phyloP scores from a whole-genome alignment of 2,113 vertebrate genomes.

The Serranochromis macrocephalus region DNA sequence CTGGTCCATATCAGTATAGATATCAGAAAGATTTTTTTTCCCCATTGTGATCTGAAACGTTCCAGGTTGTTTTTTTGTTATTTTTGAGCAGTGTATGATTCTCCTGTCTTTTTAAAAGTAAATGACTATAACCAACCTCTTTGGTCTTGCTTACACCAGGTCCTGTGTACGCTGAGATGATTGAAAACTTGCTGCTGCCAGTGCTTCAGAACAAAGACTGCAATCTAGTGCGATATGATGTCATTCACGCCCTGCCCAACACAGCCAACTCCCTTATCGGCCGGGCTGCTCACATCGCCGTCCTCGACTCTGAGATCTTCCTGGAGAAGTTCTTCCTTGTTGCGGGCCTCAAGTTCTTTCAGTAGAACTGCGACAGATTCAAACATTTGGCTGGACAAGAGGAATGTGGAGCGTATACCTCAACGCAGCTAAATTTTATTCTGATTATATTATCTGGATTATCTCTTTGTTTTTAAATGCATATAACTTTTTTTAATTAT shows the following conservation, averaged over 20 bases:
- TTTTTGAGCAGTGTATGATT: neutral
- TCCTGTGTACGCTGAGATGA: conserved; percentile 98
- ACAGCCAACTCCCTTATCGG: conserved; percentile 97
- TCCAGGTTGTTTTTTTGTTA: fast-evolving
- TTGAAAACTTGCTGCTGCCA: conserved; percentile 92
- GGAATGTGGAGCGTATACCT: conserved; percentile 82
- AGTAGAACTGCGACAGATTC: conserved; percentile 68
- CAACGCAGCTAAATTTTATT: conserved; percentile 78
- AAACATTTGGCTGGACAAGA: conserved; percentile 6
- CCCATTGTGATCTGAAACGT: neutral
- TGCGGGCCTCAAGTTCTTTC: conserved; percentile 96
- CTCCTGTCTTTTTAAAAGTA: neutral
- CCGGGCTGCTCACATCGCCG: conserved; percentile 96
- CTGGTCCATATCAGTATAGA: neutral
- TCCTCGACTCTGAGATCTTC: conserved; percentile 99
- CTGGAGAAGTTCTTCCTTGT: conserved; percentile 99
- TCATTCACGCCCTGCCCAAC: conserved; percentile 95
- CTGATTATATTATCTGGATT: conserved; percentile 74
- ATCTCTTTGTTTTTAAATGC: conserved; percentile 78
- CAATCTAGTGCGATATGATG: conserved; percentile 93
- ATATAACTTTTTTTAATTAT: conserved; percentile 78
- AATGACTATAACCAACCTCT: neutral
- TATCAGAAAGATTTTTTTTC: neutral
- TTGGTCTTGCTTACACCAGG: conserved; percentile 62
- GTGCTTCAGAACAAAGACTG: conserved; percentile 95